Percentiles rank a stretch among this genome's conserved stretches.
Evolutionary conservation across 2,113 vertebrate species (phyloP).

Genomic region (Benitochromis conjunctus): DNA sequence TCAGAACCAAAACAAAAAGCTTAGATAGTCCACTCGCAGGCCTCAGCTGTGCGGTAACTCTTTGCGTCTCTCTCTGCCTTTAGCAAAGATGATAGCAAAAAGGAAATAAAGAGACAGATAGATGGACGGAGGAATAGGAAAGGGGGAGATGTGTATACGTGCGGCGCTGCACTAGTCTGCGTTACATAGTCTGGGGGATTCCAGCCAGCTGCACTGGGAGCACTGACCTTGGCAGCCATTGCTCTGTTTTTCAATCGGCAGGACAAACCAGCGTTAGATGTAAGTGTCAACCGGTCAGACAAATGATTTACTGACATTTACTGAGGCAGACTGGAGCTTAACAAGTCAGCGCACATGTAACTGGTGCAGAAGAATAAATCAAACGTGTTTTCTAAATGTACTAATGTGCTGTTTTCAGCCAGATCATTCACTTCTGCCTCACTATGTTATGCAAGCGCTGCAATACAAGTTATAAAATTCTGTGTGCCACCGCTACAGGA

Average conservation of each 20-base stretch:
- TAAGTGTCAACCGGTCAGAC: conserved; percentile 26
- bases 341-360: not conserved
- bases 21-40: not conserved
- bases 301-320: conserved; percentile 20
- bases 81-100: conserved; percentile 20
- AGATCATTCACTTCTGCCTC: not conserved
- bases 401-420: not conserved
- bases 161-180: conserved; percentile 63
- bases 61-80: conserved; percentile 14
- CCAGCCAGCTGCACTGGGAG: conserved; percentile 63
- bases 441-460: not conserved
- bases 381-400: not conserved
- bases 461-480: not conserved
- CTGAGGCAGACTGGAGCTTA: not conserved
- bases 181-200: conserved; percentile 54
- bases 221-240: conserved; percentile 67
- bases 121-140: conserved; percentile 6
- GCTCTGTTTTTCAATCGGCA: conserved; percentile 41
- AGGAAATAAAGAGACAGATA: conserved; percentile 13
- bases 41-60: conserved; percentile 7
- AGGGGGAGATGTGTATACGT: conserved; percentile 65
- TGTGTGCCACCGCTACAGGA: conserved; percentile 27
- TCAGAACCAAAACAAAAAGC: not conserved
- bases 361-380: not conserved
- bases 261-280: conserved; percentile 55